These are phyloP conservation scores for Lydus trimaculatus DNA, from an alignment of 2,888 invertebrate species.

Conservation along the genomic window DNA sequence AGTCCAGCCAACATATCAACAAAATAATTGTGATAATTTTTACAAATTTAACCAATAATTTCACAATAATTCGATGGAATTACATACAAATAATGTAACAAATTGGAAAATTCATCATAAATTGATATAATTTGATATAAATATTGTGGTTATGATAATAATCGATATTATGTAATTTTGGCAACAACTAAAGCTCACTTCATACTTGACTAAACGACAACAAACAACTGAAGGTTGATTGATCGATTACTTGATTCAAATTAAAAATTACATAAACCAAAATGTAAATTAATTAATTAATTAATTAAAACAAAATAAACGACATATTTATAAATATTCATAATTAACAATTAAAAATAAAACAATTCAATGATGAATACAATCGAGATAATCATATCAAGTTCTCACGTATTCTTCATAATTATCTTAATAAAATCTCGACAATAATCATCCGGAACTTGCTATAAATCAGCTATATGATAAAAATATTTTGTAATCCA, in stretches of 20 bases:
- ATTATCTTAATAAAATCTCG: background rate
- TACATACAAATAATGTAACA: background rate
- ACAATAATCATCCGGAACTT: constrained; percentile 2
- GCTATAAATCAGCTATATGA: background rate
- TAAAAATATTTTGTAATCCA: background rate
- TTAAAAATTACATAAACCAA: background rate
- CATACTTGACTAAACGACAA: constrained; percentile 1
- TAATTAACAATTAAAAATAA: background rate
- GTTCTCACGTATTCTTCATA: background rate
- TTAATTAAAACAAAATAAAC: too few relatives aligned
- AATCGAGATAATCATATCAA: background rate
- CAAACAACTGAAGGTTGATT: constrained; percentile 15
- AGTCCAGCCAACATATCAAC: constrained; percentile 62
- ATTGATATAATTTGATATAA: background rate
- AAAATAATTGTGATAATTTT: constrained; percentile 10
- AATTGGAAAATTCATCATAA: background rate
- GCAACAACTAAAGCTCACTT: constrained; percentile 23
- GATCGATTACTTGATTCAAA: constrained; percentile 7
- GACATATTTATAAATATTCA: constrained; percentile 1
- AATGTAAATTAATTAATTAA: background rate
- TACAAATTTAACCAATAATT: background rate
- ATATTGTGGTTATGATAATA: background rate
- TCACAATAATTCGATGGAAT: background rate
- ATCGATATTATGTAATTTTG: constrained; percentile 29
- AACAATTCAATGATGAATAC: background rate